Evolutionary conservation across 2,113 vertebrate genomes (phyloP), one percentile per base, ranked within the genome.

Genomic region (Daphoenositta chrysoptera): DNA sequence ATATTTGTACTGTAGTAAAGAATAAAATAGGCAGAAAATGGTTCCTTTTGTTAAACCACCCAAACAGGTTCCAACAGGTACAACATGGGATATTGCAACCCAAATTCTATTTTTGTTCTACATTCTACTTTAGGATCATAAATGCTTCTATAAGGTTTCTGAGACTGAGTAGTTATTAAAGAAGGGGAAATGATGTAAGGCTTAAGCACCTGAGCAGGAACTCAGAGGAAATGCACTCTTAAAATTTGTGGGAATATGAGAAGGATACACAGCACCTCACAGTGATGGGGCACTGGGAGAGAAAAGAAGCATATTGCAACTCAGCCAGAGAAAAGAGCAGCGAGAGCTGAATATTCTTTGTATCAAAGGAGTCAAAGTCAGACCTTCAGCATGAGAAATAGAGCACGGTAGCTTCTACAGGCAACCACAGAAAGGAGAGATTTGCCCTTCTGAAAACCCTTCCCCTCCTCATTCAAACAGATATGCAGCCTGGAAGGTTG

Each of bases 381-480:
- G 56, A 61, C 24, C 19, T 42, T 60, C 58, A 33, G 63, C 15
- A 64, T 51, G 50, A 66, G 45, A 76, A 79, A 66, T 13, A 37
- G 0, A 65, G 65, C 30, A 40, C 0, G 0, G n/a, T 30, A n/a
- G 51, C 44, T 44, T 83, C 60, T 48, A 35, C 2, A 1, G 47
- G 27, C 58, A 90, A 42, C 9, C 8, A 66, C 9, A 78, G 37
- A 64, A 90, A 37, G 37, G 28, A 79, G 10, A 88, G 13, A 4
- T 64, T 57, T 40, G 39, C 16, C 45, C 35, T 80, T 79, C 30
- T 61, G 63, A 47, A 56, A 83, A 51, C 6, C 4, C 9, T 28
- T 26, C 7, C 27, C 33, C 20, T 35, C 22, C 15, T 72, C 51
- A 47, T 60, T 51, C 56, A 37, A 50, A 37, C 11, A 39, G 27